Base-by-base conservation (phyloP, 2,888 invertebrate species). In the Eupithecia vulgata region DNA sequence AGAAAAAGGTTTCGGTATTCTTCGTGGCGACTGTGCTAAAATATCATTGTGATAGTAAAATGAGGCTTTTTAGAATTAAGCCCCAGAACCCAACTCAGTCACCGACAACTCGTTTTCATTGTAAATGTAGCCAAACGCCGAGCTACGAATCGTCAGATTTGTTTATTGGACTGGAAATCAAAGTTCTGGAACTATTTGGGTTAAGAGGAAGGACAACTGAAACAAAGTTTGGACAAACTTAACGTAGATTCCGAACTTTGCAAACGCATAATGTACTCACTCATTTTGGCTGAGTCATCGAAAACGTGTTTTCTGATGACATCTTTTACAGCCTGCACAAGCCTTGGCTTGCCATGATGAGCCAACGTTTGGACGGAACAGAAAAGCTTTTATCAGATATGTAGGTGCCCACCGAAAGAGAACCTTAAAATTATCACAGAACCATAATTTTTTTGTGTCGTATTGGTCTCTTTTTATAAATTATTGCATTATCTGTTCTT, bases 141-240 rank as follows among this genome's bases (percentile, higher is more conserved):
- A 85, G 81, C 82, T 84, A 82, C 81, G 82, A 87, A 86, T 80
- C 77, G 74, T 74, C 78, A 76, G 74, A 78, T 78, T 79, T 78
- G 77, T 79, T 79, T 79, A 79, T 78, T 78, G 77, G 72, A 73
- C 77, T 77, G 77, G 71, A 77, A 79, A 77, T 76, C 75, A 75
- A 75, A 75, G 69, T 75, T 75, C 34, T 72, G 37, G 57, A 75
- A 72, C 69, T 75, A 69, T 72, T 72, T 67, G 64, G 70, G 71
- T 62, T 69, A 72, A 72, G 72, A 71, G 75, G 70, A 70, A 75
- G 75, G 75, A 72, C 65, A 68, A 67, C 66, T 72, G 72, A 65
- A 25, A 67, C 52, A 13, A 74, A 70, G 70, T 72, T 71, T 37
- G 30, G 21, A 25, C 57, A 40, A 57, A 61, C 69, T 70, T 67